Base-by-base conservation (phyloP, 2,888 invertebrate genomes). In the Deroplatys truncata region DNA sequence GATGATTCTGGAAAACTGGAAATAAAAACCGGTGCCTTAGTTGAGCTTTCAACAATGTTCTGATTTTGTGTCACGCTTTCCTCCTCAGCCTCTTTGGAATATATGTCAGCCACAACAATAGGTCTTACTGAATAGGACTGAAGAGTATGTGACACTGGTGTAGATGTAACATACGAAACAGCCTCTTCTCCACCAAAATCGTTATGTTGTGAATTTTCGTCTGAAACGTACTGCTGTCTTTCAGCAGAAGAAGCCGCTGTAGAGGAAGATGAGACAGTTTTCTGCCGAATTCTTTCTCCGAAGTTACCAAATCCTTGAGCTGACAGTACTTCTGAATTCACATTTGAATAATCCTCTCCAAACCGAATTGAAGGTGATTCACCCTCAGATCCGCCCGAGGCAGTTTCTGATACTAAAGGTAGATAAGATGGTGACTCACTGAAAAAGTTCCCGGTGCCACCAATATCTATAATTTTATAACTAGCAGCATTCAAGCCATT, bases 21-120 rank as follows among this genome's bases (percentile, higher is more conserved):
- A 31, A 85, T 35, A 4, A 72, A 16, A 31, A 43, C 43, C 0
- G 89, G n/a, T 15, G 82, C 43, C 8, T 85, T 31, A 56, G 82
- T 82, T 31, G 85, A 28, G 20, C 29, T 13, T 83, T 85, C 82
- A 8, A 35, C 25, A 28, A 35, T 7, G 25, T 16, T 25, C 20
- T 20, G 56, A 20, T 7, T 72, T 72, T 72, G 56, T 4, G 20
- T 20, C 20, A 20, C 56, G 56, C 43, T 35, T 88, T 84, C 49
- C 49, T 86, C 31, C 0, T 56, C n/a, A 25, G 15, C 10, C 83
- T 85, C 43, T n/a, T 28, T 82, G 29, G 88, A n/a, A 43, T 84
- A 56, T 16, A 84, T 35, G 28, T 91, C 90, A 56, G 89, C 88
- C 10, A 91, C 91, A n/a, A 91, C 89, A 84, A 91, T 91, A 15